phyloP scores from a whole-genome alignment of 2,888 invertebrate genomes.

The Clanis bilineata region DNA sequence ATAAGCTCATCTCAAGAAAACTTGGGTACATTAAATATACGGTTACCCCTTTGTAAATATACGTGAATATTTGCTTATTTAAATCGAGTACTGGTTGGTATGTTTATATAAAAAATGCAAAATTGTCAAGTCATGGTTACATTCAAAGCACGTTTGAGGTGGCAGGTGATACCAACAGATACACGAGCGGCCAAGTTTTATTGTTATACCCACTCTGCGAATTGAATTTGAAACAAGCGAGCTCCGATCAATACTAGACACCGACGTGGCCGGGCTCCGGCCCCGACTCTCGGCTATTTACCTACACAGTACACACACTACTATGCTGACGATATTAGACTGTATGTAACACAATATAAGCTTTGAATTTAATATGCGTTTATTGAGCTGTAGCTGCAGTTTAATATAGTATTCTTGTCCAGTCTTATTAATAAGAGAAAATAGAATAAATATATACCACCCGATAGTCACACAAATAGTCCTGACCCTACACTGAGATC shows the following conservation, averaged over 20 bases:
- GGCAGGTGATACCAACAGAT: conserved; percentile 72
- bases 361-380: not conserved
- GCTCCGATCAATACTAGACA: conserved; percentile 59
- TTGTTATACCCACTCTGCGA: conserved; percentile 78
- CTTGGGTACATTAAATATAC: not conserved
- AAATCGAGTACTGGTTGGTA: too few species aligned
- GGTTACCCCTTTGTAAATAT: too few species aligned
- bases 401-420: too few species aligned
- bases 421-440: too few species aligned
- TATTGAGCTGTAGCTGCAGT: not conserved
- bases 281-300: conserved; percentile 21
- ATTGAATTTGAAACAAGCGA: conserved; percentile 78
- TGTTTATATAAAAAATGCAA: not conserved
- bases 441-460: too few species aligned
- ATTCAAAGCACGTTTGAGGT: conserved; percentile 66
- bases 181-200: conserved; percentile 68
- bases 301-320: conserved; percentile 16
- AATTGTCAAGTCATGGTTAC: conserved; percentile 22
- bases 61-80: too few species aligned
- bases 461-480: too few species aligned
- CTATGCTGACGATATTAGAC: not conserved
- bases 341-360: not conserved
- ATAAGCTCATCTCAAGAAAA: too few species aligned
- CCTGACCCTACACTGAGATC: too few species aligned
- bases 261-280: conserved; percentile 18